Base-by-base conservation (phyloP, 2,113 vertebrate species). In the Stomatorhinus ivindoensis region DNA sequence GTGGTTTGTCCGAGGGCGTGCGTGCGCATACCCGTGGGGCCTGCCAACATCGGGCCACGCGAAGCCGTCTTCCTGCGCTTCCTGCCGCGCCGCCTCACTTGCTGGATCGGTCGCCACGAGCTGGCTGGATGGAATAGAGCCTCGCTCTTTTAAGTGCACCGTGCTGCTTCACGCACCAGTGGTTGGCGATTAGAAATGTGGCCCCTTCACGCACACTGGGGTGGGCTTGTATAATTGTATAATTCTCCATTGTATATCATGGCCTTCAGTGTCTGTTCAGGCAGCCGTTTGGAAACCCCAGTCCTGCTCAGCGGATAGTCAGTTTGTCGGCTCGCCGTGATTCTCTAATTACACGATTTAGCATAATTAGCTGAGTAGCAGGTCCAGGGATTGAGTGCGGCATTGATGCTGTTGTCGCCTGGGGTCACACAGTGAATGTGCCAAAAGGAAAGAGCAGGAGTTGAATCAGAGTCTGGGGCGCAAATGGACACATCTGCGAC, bases 1-100 rank as follows among this genome's bases (percentile, higher is more conserved):
- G 85, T 91, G 73, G 92, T 92, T 93, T 86, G 89, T 91, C 93
- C 94, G 90, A 89, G 87, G 89, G n/a, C 83, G 73, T 84, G 84
- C 89, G 88, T 91, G 90, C 69, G 84, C 47, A 69, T 87, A 89
- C 87, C 90, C 69, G 3, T 90, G 88, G 50, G 91, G 69, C 80
- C 90, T 69, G 55, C 88, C 90, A 39, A 91, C 61, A 69, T 44
- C 15, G 84, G 50, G 82, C 88, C 42, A 42, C 86, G 89, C 88
- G 83, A 87, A 91, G 44, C 93, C 92, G 89, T 55, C 51, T 88
- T 42, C 15, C 27, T 86, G 17, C 13, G 0, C 61, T 31, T 31
- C 61, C 61, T 1, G 61, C 61, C 61, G 0, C 1, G 3, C 9
- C 3, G 10, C 39, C 85, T 85, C 89, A 69, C 58, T 50, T 44